A percentile compares a stretch with the other conserved stretches of the same genome.
These are phyloP conservation scores for Thalpophila matura DNA, from an alignment of 2,888 invertebrate genomes.

Conservation along the genomic window DNA sequence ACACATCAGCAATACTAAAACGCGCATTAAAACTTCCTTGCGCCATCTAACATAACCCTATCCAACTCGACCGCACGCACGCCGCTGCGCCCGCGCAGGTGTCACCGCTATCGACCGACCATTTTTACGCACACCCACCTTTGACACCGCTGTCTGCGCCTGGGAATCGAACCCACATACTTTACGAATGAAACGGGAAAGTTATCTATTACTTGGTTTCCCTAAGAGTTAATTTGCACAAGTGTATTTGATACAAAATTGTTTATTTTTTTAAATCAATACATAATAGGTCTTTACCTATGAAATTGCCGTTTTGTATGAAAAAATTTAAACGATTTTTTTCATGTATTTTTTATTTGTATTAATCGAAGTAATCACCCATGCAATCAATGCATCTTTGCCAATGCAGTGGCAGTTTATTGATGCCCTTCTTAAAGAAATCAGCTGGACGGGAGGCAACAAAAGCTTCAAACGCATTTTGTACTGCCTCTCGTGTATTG, in stretches of 20 bases:
- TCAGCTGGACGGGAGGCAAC: no score
- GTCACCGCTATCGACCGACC: slow-evolving; percentile 65
- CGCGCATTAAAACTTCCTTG: background rate
- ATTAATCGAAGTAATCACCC: no score
- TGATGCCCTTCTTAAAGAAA: no score
- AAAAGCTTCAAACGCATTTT: no score
- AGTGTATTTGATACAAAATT: background rate
- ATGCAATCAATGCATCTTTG: no score
- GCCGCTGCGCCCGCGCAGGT: slow-evolving; percentile 60
- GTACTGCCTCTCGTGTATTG: no score
- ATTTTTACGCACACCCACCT: slow-evolving; percentile 72
- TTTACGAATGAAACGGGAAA: slow-evolving; percentile 47
- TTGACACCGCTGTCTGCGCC: slow-evolving; percentile 61
- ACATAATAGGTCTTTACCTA: no score
- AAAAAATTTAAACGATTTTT: no score
- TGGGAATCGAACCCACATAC: slow-evolving; percentile 59
- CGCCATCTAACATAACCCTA: slow-evolving; percentile 48
- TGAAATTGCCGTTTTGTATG: no score
- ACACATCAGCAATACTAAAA: no score
- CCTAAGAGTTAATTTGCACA: slow-evolving; percentile 17
- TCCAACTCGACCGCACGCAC: slow-evolving; percentile 57
- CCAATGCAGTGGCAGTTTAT: no score
- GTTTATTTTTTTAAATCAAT: background rate
- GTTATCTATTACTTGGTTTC: slow-evolving; percentile 26
- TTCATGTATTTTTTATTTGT: no score